Base-by-base conservation (phyloP, 2,888 invertebrate genomes). In the Apamea crenata region DNA sequence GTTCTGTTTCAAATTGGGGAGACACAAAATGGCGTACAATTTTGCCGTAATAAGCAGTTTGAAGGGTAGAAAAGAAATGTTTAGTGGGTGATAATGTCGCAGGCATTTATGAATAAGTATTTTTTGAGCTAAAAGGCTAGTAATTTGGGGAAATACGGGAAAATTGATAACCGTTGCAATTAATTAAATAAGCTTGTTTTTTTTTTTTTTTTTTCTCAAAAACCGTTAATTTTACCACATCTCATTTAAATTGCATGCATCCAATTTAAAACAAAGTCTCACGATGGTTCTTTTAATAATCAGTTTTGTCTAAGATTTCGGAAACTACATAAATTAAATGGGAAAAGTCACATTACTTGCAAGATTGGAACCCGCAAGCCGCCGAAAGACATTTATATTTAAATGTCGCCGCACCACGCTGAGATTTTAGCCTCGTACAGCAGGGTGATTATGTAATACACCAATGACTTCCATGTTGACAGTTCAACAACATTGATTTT, bases 11-110 rank as follows among this genome's bases (percentile, higher is more conserved):
- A 71, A 66, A 66, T 80, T 65, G 44, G 47, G 32, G 40, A 36
- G 53, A 75, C 4, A 32, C n/a, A 63, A 78, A 78, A 73, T 69
- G 25, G 73, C 44, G 16, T 61, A 29, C 44, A 59, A 40, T 66
- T 72, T 47, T 47, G 16, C 29, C 32, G 68, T 69, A 59, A 12
- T 70, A 59, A 73, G 59, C 53, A 50, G 69, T 69, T 85, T 66
- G 29, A 40, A 36, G 14, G 29, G 25, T n/a, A 29, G 36, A 50
- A 70, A 63, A 47, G 10, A 81, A 72, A 40, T 84, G 25, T 71
- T 69, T 66, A 53, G 29, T 63, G 14, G 50, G 53, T 66, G 32
- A 61, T 44, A 2, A 53, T 63, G 53, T 36, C 18, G 21, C 18
- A 21, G 10, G 4, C 4, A n/a, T 66, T 32, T 63, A 18, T 40